Evolutionary conservation across 2,113 vertebrate species (phyloP).

Genomic region (Nycticebus coucang): DNA sequence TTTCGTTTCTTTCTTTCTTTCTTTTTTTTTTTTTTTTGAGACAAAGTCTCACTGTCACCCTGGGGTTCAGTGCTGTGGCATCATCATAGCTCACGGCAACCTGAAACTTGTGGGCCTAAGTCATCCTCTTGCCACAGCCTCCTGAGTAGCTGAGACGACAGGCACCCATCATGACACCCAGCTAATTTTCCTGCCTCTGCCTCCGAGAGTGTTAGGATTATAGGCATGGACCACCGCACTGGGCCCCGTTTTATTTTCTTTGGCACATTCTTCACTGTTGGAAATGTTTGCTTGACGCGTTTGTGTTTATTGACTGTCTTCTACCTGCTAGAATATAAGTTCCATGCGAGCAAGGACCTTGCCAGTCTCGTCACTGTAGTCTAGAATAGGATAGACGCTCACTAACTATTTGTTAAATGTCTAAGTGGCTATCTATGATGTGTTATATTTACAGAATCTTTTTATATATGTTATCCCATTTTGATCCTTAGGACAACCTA

Average conservation of each 20-base stretch:
- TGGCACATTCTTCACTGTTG: background rate
- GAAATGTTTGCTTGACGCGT: background rate
- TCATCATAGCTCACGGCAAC: no score
- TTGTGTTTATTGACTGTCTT: background rate
- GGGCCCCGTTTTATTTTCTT: slow-evolving; percentile 5
- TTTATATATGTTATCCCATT: background rate
- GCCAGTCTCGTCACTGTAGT: background rate
- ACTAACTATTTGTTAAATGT: background rate
- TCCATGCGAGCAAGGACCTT: background rate
- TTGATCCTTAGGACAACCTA: background rate
- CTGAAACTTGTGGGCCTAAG: no score
- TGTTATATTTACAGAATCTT: background rate
- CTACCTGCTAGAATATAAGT: background rate
- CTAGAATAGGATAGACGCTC: background rate
- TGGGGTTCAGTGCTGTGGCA: no score
- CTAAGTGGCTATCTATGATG: background rate
- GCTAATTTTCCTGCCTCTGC: no score
- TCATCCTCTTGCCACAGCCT: no score
- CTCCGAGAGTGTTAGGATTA: no score
- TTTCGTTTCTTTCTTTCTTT: no score
- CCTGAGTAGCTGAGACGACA: no score
- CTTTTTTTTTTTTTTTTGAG: no score
- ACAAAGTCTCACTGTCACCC: no score
- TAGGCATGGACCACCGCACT: no score
- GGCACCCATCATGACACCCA: no score